These are phyloP conservation scores for Scolopax mira DNA, from an alignment of 2,113 vertebrate species.

Conservation along the genomic window DNA sequence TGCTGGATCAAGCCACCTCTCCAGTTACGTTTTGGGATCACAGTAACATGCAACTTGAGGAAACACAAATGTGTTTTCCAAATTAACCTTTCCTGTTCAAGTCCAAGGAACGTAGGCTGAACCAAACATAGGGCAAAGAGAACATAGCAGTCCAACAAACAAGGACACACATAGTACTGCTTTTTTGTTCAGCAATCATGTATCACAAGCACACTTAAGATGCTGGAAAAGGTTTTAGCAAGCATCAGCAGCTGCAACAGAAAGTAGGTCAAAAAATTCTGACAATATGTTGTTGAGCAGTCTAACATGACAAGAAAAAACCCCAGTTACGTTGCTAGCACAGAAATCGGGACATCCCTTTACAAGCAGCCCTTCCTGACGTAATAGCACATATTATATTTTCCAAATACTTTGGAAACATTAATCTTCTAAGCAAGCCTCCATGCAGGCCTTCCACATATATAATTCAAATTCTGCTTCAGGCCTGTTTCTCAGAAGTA, in stretches of 20 bases:
- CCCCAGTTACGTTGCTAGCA: neutral
- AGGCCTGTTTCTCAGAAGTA: constrained; percentile 12
- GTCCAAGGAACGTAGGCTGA: neutral
- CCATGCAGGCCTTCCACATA: neutral
- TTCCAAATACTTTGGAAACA: neutral
- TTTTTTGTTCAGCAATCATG: neutral
- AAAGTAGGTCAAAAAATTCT: neutral
- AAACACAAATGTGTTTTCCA: constrained; percentile 42
- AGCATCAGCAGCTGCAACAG: neutral
- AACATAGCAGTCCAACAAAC: neutral
- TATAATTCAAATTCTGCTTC: constrained; percentile 43
- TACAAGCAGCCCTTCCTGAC: neutral
- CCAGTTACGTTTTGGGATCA: constrained; percentile 56
- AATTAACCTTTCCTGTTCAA: neutral
- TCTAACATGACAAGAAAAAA: neutral
- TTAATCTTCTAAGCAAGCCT: neutral
- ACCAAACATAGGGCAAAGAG: neutral
- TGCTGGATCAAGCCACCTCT: constrained; percentile 23
- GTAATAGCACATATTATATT: neutral
- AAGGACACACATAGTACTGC: neutral
- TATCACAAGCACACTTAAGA: neutral
- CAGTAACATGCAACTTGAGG: constrained; percentile 54
- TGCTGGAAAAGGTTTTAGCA: neutral
- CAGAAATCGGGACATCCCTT: neutral
- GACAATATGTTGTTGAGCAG: neutral